Base-by-base conservation (phyloP, 1,140 invertebrate genomes). In the Drosophila ironensis region DNA sequence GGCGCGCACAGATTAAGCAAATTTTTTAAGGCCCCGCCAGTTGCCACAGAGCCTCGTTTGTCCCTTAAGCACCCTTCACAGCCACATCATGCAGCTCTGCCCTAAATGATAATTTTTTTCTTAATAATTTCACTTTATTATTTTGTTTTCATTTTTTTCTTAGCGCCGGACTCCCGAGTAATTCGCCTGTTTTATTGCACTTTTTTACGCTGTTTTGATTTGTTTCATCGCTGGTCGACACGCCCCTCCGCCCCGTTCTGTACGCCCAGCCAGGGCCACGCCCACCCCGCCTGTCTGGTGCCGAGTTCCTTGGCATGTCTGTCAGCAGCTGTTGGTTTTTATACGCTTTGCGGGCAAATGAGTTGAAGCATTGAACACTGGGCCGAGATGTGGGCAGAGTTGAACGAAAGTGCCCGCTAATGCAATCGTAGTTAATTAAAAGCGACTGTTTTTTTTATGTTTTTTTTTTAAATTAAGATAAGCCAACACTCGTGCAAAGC, bases 201-300 rank as follows among this genome's bases (percentile, higher is more conserved):
- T 67, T 76, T 86, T 80, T 86, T 86, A 75, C 56, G 71, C 66
- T 53, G 60, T 61, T 86, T 86, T 86, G 80, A 86, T 86, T 86
- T 86, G 80, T 66, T 86, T 72, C 70, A 60, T 78, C 25, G 51
- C 38, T 41, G 45, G n/a, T 53, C 16, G 30, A 20, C 57, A 53
- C 57, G 45, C 50, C 74, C 35, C n/a, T n/a, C n/a, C n/a, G n/a
- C n/a, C n/a, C 1, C 1, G 12, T 6, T 19, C 25, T 20, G 17
- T 33, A 25, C 45, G 6, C 41, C 48, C 57, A 25, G 8, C 16
- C 14, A 24, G 22, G 25, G 54, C 24, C 11, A n/a, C 28, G 37
- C 22, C 28, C 33, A 22, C 22, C 33, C 11, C 50, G 38, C 50
- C 63, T 72, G 66, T 54, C 53, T 56, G 12, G 40, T 35, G 50